Evolutionary conservation across 2,888 invertebrate species (phyloP), one percentile per base, ranked within the genome.

Genomic region (Autographa pulchrina): DNA sequence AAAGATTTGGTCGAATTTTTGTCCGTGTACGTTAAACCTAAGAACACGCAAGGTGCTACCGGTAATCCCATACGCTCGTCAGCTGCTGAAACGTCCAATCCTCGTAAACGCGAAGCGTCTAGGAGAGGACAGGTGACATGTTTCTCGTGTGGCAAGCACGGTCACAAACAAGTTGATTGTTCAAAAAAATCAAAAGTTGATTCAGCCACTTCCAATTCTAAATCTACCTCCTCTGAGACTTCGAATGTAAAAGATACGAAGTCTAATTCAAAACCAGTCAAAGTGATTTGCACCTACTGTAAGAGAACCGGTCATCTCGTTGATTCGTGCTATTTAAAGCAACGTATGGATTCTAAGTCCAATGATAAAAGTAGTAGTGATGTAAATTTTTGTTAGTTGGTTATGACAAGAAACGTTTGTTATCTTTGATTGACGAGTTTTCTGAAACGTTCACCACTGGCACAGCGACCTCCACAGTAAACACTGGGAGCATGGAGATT

Each of bases 401-500:
- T n/a, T 13, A 48, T 16, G 48, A 48, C n/a, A 48, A 48, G 48
- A 48, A n/a, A n/a, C 16, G n/a, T 16, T 48, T 48, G 48, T n/a
- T 48, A 5, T 48, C 48, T 16, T n/a, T 48, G 48, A n/a, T n/a
- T 16, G n/a, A 48, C 3, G 48, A 48, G 48, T 48, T 48, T 48
- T 48, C 48, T 48, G 48, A n/a, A n/a, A 48, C 48, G 16, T 48
- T 48, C n/a, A n/a, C n/a, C n/a, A 48, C 48, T 48, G 48, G 48
- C 48, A 48, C 48, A n/a, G 48, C 48, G 48, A n/a, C 48, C 5
- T n/a, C n/a, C 48, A 48, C 48, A n/a, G 48, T 48, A 16, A 48
- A 48, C n/a, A 48, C 48, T 48, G 48, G 48, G n/a, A 48, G 48
- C n/a, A 48, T 48, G 48, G 48, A 48, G n/a, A 48, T 48, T n/a